Evolutionary conservation across 64 coral and sea anemone species (phyloP).

Genomic region (Acropora yongei): DNA sequence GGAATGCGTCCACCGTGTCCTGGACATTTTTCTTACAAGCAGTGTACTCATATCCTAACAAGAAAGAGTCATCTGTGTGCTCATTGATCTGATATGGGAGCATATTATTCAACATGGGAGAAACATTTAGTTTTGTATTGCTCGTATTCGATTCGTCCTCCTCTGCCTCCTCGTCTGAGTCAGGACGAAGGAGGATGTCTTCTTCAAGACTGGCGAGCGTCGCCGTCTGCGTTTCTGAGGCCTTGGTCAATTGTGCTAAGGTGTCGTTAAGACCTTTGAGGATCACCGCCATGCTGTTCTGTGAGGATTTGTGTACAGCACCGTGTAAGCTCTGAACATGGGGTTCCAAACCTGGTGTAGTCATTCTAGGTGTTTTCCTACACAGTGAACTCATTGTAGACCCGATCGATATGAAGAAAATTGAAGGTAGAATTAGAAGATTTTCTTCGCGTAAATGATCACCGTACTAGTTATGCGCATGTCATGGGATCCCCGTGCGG

Average conservation of each 20-base stretch:
- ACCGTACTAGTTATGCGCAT: background rate
- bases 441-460: too few relatives aligned
- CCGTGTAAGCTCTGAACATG: background rate
- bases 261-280: background rate
- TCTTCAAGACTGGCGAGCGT: background rate
- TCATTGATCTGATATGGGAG: background rate
- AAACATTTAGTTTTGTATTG: too few relatives aligned
- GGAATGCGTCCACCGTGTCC: too few relatives aligned
- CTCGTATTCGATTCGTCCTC: background rate
- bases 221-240: too few relatives aligned
- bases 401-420: too few relatives aligned
- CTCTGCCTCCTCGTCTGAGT: background rate
- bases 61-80: slow-evolving; percentile 15
- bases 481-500: background rate
- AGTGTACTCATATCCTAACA: background rate
- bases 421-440: too few relatives aligned
- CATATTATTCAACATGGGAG: slow-evolving; percentile 8
- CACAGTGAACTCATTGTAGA: too few relatives aligned
- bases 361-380: too few relatives aligned
- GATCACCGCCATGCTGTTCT: background rate
- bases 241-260: background rate
- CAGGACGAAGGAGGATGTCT: too few relatives aligned
- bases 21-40: background rate
- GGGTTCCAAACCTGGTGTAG: background rate
- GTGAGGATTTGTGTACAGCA: background rate